Percentiles rank a stretch among this genome's conserved stretches.
Evolutionary conservation across 1,140 invertebrate species (phyloP).

Genomic region (Galleria mellonella): DNA sequence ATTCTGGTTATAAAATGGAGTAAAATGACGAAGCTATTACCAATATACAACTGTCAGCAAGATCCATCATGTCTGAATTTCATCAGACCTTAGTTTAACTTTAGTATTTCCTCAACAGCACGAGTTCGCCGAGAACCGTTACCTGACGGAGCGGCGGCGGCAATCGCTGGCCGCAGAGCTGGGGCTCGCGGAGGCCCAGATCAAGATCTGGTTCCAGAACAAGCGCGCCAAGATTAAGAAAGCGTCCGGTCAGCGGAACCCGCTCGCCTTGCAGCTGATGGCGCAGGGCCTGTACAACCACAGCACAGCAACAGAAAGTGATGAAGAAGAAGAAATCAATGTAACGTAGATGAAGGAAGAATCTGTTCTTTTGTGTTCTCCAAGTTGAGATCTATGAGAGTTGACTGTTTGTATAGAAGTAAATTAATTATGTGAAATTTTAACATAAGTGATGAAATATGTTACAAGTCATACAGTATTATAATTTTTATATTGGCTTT

Average conservation of each 20-base stretch:
- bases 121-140: constrained; percentile 97
- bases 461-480: too few relatives aligned
- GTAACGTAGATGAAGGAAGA: constrained; percentile 26
- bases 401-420: too few relatives aligned
- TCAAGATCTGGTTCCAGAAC: constrained; percentile 99
- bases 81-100: constrained; percentile 1
- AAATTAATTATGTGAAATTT: too few relatives aligned
- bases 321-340: constrained; percentile 52
- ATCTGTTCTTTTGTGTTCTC: constrained; percentile 5
- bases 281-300: constrained; percentile 95
- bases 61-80: too few relatives aligned
- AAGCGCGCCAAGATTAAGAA: constrained; percentile 99
- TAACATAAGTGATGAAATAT: too few relatives aligned
- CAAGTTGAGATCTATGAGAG: background rate
- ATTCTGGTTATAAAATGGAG: too few relatives aligned
- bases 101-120: constrained; percentile 48
- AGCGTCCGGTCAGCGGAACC: constrained; percentile 90
- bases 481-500: too few relatives aligned
- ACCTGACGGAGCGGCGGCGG: constrained; percentile 94
- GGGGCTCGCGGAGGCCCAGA: constrained; percentile 97
- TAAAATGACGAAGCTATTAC: too few relatives aligned
- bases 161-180: constrained; percentile 94
- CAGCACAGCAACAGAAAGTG: constrained; percentile 65
- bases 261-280: constrained; percentile 94
- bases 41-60: too few relatives aligned